These are phyloP conservation scores for Drosophila saltans DNA, from an alignment of 1,140 invertebrate species.

Conservation along the genomic window DNA sequence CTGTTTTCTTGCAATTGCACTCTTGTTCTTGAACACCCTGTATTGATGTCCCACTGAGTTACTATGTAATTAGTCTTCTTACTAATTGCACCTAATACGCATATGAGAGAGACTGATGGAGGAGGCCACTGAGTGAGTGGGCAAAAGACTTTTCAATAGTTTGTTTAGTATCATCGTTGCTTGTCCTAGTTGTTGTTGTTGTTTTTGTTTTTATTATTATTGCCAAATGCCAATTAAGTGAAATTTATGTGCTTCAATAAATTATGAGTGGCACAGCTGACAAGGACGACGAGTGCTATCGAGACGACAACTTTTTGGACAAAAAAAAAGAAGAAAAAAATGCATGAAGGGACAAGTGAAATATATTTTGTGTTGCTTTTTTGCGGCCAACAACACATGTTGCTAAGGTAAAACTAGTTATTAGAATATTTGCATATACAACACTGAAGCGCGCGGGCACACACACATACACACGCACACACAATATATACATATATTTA, in stretches of 20 bases:
- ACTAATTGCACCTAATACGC: constrained; percentile 69
- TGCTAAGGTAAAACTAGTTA: constrained; percentile 79
- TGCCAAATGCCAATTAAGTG: constrained; percentile 76
- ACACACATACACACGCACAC: constrained; percentile 18
- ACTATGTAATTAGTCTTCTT: constrained; percentile 50
- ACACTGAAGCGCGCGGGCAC: not conserved
- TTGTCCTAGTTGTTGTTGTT: constrained; percentile 31
- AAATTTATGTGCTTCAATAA: constrained; percentile 81
- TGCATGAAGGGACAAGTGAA: constrained; percentile 46
- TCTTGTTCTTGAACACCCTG: not conserved
- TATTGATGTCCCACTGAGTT: constrained; percentile 1
- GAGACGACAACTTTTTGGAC: constrained; percentile 48
- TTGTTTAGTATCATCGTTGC: constrained; percentile 45
- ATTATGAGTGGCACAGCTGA: constrained; percentile 73
- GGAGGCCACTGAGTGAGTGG: not conserved
- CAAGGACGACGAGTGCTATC: constrained; percentile 49
- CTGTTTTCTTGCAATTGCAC: not conserved
- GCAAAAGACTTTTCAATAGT: constrained; percentile 50
- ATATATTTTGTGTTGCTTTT: constrained; percentile 43
- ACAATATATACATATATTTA: too few relatives aligned
- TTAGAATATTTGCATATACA: constrained; percentile 67
- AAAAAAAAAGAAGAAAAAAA: constrained; percentile 17
- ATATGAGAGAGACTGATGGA: constrained; percentile 28
- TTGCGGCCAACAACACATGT: constrained; percentile 61
- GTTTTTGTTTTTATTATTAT: constrained; percentile 49